Evolutionary conservation across 2,113 vertebrate genomes (phyloP), one percentile per base, ranked within the genome.

Genomic region (Chrysochloris asiatica): DNA sequence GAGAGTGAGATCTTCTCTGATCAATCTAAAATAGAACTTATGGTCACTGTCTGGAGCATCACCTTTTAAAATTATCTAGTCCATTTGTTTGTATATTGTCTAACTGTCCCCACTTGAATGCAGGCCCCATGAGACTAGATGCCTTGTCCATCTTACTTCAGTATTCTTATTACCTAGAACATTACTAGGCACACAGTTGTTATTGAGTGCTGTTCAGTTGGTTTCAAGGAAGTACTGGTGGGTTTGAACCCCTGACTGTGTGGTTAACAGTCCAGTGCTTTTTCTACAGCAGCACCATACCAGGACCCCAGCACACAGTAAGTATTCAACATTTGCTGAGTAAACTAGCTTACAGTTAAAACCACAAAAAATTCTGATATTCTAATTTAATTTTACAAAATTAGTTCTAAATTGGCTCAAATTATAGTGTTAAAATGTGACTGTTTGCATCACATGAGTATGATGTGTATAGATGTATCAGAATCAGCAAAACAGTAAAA

Each of bases 401-500:
- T 65, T 16, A 88, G 72, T 47, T 59, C 22, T 83, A 88, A 87
- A 91, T 79, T 90, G 89, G 85, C 36, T 87, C n/a, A 96, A 52
- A 81, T 91, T 83, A 94, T 77, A 75, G 52, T 65, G 33, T 93
- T 87, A 80, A 88, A 30, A 47, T 83, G 45, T 50, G 47, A 36
- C 48, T 67, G 21, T 61, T 87, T 85, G n/a, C 22, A 82, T 78
- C 69, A 91, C 56, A 36, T 41, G 47, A 86, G 22, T 61, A 7
- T 86, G 65, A 95, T 90, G 33, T 88, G 50, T 88, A 6, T 73
- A 30, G 59, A 81, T 86, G 41, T 89, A 87, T 75, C 47, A 93
- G 79, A 94, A 90, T 93, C 83, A 92, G 85, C 22, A 92, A 90
- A 83, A 94, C 65, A 93, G 59, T 93, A 72, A 81, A 96, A 91